Conservation (phyloP, 2,113 vertebrate genomes). For the Bucco capensis region DNA sequence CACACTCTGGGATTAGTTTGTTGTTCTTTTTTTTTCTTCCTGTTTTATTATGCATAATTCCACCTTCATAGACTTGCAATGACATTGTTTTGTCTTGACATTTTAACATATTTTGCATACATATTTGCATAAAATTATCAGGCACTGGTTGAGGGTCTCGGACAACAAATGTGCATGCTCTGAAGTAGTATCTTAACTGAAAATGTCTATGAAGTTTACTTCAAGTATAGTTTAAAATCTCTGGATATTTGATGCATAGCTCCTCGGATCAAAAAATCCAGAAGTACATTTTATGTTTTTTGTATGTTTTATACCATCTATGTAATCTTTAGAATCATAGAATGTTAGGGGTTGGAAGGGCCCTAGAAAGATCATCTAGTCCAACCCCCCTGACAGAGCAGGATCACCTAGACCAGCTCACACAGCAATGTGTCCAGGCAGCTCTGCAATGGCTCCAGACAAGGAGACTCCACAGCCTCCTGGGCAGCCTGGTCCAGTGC, state of each 20-base stretch:
- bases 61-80: not conserved
- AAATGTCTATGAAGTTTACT: not conserved
- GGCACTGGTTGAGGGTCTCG: not conserved
- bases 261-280: not conserved
- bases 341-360: too few species aligned
- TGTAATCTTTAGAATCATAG: too few species aligned
- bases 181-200: not conserved
- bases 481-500: too few species aligned
- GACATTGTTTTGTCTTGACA: constrained; percentile 35
- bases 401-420: too few species aligned
- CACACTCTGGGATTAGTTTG: not conserved
- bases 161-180: not conserved
- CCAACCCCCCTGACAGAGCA: too few species aligned
- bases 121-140: constrained; percentile 44
- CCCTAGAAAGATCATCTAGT: too few species aligned
- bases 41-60: constrained; percentile 35
- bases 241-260: not conserved
- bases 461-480: too few species aligned
- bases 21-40: constrained; percentile 16
- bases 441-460: too few species aligned
- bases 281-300: not conserved
- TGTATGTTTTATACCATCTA: not conserved
- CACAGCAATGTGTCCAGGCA: too few species aligned
- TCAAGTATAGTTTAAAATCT: not conserved
- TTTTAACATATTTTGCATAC: constrained; percentile 31